Evolutionary conservation across 2,113 vertebrate species (phyloP).

Genomic region (Corythornis cristatus): DNA sequence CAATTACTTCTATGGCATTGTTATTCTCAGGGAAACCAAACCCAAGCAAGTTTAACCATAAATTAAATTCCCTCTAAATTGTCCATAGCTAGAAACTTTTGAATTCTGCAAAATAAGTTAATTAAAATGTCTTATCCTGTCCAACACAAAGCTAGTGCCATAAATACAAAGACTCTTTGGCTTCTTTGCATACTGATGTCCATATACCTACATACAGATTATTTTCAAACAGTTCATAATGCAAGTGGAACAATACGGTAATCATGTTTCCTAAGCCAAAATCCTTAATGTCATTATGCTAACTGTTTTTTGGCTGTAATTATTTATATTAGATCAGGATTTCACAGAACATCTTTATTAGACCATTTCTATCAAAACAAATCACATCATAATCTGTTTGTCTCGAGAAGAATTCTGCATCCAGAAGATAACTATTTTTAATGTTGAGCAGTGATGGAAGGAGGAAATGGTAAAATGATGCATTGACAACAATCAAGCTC

Average conservation of each 20-base stretch:
- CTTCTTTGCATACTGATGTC: neutral
- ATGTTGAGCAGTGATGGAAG: neutral
- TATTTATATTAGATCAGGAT: neutral
- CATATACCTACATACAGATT: neutral
- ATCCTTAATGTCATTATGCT: neutral
- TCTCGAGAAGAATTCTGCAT: neutral
- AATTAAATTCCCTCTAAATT: neutral
- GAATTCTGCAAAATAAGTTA: neutral
- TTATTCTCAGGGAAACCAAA: neutral
- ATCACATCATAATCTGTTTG: neutral
- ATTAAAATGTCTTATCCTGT: neutral
- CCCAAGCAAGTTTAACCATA: neutral
- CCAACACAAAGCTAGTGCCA: neutral
- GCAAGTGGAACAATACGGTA: neutral
- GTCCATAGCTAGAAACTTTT: neutral
- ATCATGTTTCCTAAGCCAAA: neutral
- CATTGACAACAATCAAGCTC: neutral
- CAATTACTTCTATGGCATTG: fast-evolving
- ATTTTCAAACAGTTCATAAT: neutral
- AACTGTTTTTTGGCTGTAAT: neutral
- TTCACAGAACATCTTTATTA: neutral
- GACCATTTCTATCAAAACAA: neutral
- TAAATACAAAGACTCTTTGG: neutral
- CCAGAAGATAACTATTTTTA: neutral
- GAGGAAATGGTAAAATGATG: neutral